Evolutionary conservation across 2,888 invertebrate species (phyloP).

Genomic region (Cepaea hortensis): DNA sequence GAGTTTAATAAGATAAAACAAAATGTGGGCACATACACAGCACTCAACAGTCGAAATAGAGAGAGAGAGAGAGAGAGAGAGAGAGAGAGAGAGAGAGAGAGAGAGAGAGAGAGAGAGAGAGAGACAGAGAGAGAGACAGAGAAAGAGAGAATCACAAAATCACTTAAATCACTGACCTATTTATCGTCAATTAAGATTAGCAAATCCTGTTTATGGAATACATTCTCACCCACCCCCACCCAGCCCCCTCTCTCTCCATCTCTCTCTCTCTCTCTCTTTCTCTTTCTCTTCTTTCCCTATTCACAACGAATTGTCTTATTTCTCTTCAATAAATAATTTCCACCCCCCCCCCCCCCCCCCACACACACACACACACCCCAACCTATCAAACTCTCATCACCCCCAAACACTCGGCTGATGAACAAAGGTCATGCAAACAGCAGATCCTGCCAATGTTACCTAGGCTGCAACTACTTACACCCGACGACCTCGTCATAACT

Average conservation of each 20-base stretch:
- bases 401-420: too few species aligned
- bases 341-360: not conserved
- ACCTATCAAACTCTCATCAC: too few species aligned
- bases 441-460: too few species aligned
- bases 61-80: not conserved
- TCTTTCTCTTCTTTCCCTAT: not conserved
- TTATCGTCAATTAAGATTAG: too few species aligned
- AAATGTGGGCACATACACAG: not conserved
- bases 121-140: not conserved
- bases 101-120: not conserved
- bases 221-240: too few species aligned
- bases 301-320: not conserved
- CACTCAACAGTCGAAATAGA: not conserved
- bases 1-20: not conserved
- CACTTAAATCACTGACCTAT: too few species aligned
- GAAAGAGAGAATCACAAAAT: not conserved
- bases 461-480: too few species aligned
- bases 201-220: too few species aligned
- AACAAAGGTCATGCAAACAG: too few species aligned
- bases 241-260: not conserved
- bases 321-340: not conserved
- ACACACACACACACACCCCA: not conserved
- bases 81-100: not conserved
- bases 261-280: conserved; percentile 36
- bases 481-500: too few species aligned